These are phyloP conservation scores for Blera fallax DNA, from an alignment of 2,888 invertebrate genomes.

Conservation along the genomic window DNA sequence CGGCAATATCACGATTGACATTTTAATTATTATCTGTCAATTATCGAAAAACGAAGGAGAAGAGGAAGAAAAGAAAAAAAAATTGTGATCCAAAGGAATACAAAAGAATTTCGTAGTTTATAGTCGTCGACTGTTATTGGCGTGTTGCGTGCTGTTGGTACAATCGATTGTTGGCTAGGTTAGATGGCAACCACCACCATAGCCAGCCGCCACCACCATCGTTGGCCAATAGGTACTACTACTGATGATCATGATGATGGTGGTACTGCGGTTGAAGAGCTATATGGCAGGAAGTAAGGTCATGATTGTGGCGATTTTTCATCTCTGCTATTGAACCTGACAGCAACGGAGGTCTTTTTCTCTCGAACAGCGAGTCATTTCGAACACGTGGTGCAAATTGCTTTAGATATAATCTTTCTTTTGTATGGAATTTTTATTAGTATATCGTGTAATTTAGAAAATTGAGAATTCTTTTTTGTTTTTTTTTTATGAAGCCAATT, in stretches of 20 bases:
- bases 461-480: neutral
- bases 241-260: constrained; percentile 7
- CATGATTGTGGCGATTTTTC: constrained; percentile 61
- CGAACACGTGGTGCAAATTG: constrained; percentile 54
- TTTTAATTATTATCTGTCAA: constrained; percentile 71
- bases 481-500: constrained; percentile 32
- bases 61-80: neutral
- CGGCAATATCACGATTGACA: constrained; percentile 63
- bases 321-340: constrained; percentile 65
- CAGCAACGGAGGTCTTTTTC: constrained; percentile 13
- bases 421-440: constrained; percentile 24
- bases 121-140: constrained; percentile 49
- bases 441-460: constrained; percentile 35
- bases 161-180: constrained; percentile 42
- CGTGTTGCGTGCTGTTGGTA: constrained; percentile 58
- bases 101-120: constrained; percentile 54
- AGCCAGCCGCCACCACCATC: neutral
- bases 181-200: constrained; percentile 4
- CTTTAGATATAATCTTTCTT: constrained; percentile 17
- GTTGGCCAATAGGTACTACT: neutral
- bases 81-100: constrained; percentile 20
- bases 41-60: constrained; percentile 33
- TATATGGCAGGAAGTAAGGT: constrained; percentile 64
- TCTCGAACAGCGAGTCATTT: neutral
- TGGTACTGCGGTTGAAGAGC: constrained; percentile 10